Conservation (phyloP, 2,888 invertebrate genomes). For the Macrosiphum euphorbiae region DNA sequence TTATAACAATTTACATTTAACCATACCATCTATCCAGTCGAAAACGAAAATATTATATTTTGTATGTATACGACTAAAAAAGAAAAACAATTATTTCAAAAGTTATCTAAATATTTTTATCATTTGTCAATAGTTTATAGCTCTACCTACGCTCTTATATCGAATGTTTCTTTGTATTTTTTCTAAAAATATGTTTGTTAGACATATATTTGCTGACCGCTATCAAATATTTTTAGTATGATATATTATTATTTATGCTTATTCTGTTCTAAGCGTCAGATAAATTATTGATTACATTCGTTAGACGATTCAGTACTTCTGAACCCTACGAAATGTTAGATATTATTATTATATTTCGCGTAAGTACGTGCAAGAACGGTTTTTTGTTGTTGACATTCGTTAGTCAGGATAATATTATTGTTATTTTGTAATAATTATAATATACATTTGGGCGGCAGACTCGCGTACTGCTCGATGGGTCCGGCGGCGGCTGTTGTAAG, state of each 20-base stretch:
- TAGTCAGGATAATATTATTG: not conserved
- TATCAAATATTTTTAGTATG: no score
- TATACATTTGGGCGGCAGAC: not conserved
- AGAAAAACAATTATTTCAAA: not conserved
- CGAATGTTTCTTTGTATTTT: not conserved
- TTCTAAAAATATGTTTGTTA: not conserved
- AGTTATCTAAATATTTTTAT: not conserved
- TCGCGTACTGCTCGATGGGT: not conserved
- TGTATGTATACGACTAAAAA: not conserved
- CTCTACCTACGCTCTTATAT: not conserved
- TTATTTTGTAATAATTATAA: not conserved
- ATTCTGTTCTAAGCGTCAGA: not conserved
- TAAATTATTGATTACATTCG: not conserved
- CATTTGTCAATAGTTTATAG: not conserved
- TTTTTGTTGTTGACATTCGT: not conserved
- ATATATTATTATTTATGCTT: not conserved
- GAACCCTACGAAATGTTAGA: not conserved
- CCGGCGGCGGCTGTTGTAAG: not conserved
- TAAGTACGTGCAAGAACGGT: not conserved
- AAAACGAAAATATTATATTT: not conserved
- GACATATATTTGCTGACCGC: no score
- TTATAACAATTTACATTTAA: not conserved
- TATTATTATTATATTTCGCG: not conserved
- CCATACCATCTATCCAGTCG: not conserved
- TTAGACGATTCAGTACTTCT: no score